Conservation (phyloP, 2,888 invertebrate species). For the Mayetiola destructor region DNA sequence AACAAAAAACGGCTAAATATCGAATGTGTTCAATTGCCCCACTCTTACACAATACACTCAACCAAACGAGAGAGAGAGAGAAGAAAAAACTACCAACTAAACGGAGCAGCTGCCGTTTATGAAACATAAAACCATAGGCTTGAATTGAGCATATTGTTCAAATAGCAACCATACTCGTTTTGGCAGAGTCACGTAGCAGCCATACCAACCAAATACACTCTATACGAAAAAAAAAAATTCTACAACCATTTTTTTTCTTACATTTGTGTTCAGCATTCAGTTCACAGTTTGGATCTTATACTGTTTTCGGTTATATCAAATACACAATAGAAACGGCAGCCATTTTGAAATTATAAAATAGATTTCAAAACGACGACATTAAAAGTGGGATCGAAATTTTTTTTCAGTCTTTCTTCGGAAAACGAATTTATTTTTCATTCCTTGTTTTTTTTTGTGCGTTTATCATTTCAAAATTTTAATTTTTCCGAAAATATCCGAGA, state of each 20-base stretch:
- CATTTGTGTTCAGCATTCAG: constrained; percentile 12
- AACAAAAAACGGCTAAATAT: no score
- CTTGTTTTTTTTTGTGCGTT: no score
- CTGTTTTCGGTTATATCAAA: not conserved
- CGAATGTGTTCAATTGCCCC: no score
- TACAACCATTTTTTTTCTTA: constrained; percentile 2
- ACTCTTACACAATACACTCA: not conserved
- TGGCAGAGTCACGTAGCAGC: constrained; percentile 11
- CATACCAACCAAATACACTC: constrained; percentile 5
- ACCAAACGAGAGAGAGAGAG: not conserved
- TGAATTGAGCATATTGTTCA: not conserved
- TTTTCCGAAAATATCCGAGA: no score
- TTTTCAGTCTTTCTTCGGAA: no score
- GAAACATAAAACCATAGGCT: not conserved
- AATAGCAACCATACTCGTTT: constrained; percentile 9
- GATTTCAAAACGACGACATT: no score
- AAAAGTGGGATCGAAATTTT: no score
- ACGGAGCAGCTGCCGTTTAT: not conserved
- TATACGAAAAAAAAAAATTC: no score
- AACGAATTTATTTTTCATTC: no score
- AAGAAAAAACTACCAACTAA: not conserved
- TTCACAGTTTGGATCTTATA: constrained; percentile 9
- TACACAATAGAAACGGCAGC: constrained; percentile 4
- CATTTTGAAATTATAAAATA: constrained; percentile 9
- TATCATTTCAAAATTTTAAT: no score